Base-by-base conservation (phyloP, 2,888 invertebrate species). In the Nomada hirtipes region DNA sequence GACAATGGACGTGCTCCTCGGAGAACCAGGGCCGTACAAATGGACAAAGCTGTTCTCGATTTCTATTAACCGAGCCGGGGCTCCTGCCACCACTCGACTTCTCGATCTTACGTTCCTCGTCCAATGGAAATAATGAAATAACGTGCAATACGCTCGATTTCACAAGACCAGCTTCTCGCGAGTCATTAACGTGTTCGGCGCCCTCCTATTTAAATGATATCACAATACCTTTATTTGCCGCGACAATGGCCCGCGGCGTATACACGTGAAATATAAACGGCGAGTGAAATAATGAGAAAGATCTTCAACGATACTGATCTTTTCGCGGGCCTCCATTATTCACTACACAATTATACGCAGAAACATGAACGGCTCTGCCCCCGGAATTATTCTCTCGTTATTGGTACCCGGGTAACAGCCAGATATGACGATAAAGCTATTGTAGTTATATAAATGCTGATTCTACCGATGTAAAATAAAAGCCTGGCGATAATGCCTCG, bases 121-220 rank as follows among this genome's bases (percentile, higher is more conserved):
- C 44, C 63, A 13, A 10, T 55, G 44, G 20, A 72, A 80, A 83
- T 86, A 86, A 86, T 78, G 76, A 86, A 86, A 83, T 86, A 86
- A 86, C 84, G 77, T 44, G 84, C 77, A 73, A 74, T 74, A 83
- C 77, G 86, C 80, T 83, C 80, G 84, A 78, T 86, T 78, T 86
- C 79, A 64, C 76, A 73, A 71, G 65, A n/a, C 60, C 65, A 79
- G 76, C 86, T 36, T 36, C 36, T 60, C 85, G 76, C 79, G 74
- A 82, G 85, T 88, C 84, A 88, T 88, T 89, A 88, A 88, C 85
- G 88, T 89, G 83, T 87, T 86, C 87, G 87, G 65, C 79, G 69
- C 75, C 74, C 82, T 71, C 36, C 82, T 64, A 80, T 87, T 89
- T 87, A 84, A 89, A 84, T 86, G 85, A 87, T 87, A 79, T 71